Conservation (phyloP, 2,797 vertebrate species). For the Myotis daubentonii region DNA sequence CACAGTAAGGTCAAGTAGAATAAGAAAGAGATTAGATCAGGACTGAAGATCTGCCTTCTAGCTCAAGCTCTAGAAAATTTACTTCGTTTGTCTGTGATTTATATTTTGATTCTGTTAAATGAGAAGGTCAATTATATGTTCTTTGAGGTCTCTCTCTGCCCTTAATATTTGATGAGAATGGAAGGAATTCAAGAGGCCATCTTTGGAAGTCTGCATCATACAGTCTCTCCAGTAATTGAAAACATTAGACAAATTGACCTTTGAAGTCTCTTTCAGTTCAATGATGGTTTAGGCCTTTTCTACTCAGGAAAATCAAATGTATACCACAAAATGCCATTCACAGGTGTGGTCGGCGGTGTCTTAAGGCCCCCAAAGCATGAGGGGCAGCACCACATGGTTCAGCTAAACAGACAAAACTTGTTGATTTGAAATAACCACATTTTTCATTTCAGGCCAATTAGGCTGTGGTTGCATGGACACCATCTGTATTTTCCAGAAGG, state of each 20-base stretch:
- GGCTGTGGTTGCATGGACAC: background rate
- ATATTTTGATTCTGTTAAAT: background rate
- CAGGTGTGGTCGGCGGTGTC: background rate
- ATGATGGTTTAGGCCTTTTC: constrained; percentile 27
- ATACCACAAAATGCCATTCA: background rate
- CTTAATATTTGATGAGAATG: background rate
- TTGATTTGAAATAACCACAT: constrained; percentile 42
- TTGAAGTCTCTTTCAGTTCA: constrained; percentile 44
- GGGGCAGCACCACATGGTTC: background rate
- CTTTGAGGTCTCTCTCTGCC: background rate
- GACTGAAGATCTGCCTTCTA: background rate
- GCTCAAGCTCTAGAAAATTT: background rate
- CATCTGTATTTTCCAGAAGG: constrained; percentile 46
- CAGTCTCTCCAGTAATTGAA: constrained; percentile 6
- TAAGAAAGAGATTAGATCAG: background rate
- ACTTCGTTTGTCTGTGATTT: background rate
- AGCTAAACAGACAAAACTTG: background rate
- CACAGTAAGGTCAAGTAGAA: background rate
- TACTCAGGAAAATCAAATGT: constrained; percentile 27
- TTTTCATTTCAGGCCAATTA: constrained; percentile 47
- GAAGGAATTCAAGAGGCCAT: background rate
- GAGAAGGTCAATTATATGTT: background rate
- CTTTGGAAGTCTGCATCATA: background rate
- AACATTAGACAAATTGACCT: constrained; percentile 53
- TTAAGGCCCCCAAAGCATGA: background rate